A percentile compares a stretch with the other conserved stretches of the same genome.
phyloP scores from a whole-genome alignment of 2,113 vertebrate genomes.

The Chinchilla lanigera region DNA sequence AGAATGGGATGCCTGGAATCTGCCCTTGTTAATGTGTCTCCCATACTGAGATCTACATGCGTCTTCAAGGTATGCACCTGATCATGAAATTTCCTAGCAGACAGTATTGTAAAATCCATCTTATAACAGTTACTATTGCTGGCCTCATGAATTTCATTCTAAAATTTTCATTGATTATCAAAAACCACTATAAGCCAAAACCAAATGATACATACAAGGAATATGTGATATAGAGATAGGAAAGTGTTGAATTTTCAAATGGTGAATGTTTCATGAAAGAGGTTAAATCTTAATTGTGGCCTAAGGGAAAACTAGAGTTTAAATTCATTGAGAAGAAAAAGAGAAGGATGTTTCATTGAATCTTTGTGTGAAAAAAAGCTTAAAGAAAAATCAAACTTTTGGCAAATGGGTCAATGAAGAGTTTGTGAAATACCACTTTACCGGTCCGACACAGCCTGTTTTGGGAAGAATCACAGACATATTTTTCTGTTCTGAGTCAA shows the following conservation, averaged over 20 bases:
- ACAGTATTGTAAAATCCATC: neutral
- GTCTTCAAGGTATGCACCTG: neutral
- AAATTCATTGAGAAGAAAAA: neutral
- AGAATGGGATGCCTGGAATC: neutral
- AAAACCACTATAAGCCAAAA: neutral
- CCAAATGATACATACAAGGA: neutral
- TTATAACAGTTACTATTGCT: neutral
- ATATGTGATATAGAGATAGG: neutral
- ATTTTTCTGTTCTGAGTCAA: slow-evolving; percentile 5
- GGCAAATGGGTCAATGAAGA: neutral
- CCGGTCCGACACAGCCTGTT: neutral
- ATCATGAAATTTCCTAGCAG: neutral
- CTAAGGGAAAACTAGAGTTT: neutral
- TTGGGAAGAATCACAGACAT: neutral
- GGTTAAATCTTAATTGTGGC: neutral
- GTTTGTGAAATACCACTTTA: neutral
- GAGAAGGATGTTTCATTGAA: neutral
- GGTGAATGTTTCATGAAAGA: neutral
- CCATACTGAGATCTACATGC: accelerated
- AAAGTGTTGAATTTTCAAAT: neutral
- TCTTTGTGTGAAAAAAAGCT: neutral
- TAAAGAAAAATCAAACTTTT: neutral
- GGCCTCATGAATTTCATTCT: neutral
- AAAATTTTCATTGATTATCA: neutral
- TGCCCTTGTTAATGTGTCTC: neutral